These are phyloP conservation scores for Bombus sylvicola DNA, from an alignment of 1,140 invertebrate species.

Conservation along the genomic window DNA sequence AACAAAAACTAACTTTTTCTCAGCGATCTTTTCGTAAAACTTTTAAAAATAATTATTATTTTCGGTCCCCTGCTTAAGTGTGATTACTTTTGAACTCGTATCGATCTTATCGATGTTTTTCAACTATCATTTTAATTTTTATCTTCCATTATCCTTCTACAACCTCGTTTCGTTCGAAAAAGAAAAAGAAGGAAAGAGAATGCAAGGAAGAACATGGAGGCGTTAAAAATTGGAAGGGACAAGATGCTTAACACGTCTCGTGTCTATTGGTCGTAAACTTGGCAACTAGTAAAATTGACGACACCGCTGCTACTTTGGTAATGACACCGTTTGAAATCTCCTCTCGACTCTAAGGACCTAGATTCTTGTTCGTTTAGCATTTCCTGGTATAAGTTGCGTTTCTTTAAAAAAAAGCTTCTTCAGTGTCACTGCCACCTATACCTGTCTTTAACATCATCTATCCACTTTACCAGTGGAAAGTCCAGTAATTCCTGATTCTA, in stretches of 20 bases:
- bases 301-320: background rate
- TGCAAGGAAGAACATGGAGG: background rate
- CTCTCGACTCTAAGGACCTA: background rate
- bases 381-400: background rate
- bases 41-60: background rate
- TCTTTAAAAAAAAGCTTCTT: background rate
- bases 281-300: background rate
- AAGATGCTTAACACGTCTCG: background rate
- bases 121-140: background rate
- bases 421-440: background rate
- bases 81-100: too few relatives aligned
- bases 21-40: accelerated
- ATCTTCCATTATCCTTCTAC: background rate
- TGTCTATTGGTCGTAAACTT: background rate
- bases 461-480: background rate
- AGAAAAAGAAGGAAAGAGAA: background rate
- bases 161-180: background rate
- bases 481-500: background rate
- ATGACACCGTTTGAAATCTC: background rate
- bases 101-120: background rate
- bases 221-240: background rate
- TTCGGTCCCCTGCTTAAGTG: too few relatives aligned
- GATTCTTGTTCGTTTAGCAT: background rate
- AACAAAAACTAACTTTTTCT: background rate
- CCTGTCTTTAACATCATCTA: background rate